phyloP scores from a whole-genome alignment of 2,113 vertebrate genomes.

The Lipotes vexillifer region DNA sequence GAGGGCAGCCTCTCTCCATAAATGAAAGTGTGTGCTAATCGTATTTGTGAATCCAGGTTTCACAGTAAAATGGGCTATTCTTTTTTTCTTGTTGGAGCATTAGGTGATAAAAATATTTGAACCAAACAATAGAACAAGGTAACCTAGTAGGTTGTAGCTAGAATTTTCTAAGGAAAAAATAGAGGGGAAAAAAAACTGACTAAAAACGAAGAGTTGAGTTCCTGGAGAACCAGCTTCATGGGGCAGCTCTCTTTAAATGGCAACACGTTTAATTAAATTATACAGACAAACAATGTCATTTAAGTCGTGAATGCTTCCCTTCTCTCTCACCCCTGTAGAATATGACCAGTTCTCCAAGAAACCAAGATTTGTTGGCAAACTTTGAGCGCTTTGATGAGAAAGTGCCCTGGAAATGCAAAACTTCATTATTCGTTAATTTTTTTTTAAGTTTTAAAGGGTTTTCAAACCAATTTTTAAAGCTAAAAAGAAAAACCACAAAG shows the following conservation, averaged over 20 bases:
- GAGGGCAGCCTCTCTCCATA: neutral
- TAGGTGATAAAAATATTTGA: neutral
- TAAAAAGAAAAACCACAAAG: neutral
- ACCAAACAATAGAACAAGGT: neutral
- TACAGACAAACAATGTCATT: neutral
- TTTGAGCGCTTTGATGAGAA: neutral
- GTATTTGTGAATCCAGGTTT: neutral
- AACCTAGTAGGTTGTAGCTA: neutral
- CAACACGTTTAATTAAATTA: neutral
- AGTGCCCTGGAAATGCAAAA: neutral
- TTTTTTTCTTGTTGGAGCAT: neutral
- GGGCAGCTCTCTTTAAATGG: slow-evolving; percentile 20
- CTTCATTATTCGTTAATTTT: neutral
- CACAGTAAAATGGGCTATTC: neutral
- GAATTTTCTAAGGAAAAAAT: slow-evolving; percentile 21
- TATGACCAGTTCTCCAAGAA: slow-evolving; percentile 8
- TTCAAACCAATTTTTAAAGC: neutral
- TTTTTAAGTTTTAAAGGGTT: neutral
- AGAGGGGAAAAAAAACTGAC: neutral
- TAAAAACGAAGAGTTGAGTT: neutral
- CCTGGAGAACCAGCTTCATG: neutral
- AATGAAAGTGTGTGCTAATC: neutral
- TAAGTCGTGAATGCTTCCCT: neutral
- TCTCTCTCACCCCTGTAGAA: neutral
- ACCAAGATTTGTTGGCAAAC: neutral